These are phyloP conservation scores for Zele albiditarsus DNA, from an alignment of 2,888 invertebrate species.

Conservation along the genomic window DNA sequence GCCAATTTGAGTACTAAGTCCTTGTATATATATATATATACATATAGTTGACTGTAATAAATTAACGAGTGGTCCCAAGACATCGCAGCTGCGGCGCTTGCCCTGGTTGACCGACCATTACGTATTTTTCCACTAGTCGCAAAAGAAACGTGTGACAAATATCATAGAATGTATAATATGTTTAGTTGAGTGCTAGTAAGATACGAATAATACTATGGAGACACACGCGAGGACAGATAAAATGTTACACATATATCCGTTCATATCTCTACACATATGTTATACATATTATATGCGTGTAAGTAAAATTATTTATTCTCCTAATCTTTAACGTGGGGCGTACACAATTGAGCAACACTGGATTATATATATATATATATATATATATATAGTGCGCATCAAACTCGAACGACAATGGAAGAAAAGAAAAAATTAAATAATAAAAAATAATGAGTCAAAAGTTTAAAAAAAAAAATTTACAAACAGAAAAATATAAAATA, in stretches of 20 bases:
- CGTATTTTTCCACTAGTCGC: constrained; percentile 52
- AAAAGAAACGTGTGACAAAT: not conserved
- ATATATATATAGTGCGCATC: not conserved
- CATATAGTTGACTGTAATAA: constrained; percentile 32
- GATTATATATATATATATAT: not conserved
- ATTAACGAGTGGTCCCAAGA: constrained; percentile 38
- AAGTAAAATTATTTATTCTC: not conserved
- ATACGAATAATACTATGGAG: not conserved
- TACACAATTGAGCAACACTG: not conserved
- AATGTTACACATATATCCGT: not conserved
- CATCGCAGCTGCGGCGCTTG: constrained; percentile 42
- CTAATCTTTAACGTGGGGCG: constrained; percentile 7
- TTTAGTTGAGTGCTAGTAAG: not conserved
- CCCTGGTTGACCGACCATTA: constrained; percentile 45
- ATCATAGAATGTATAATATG: constrained; percentile 9
- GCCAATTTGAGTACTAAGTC: not conserved
- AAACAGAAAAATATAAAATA: no score
- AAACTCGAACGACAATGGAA: no score
- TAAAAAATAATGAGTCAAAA: no score
- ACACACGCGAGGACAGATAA: not conserved
- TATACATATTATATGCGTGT: not conserved
- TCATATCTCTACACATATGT: no score
- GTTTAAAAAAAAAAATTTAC: no score
- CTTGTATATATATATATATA: not conserved
- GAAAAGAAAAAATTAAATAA: no score